Evolutionary conservation across 1,140 invertebrate species (phyloP), one percentile per base, ranked within the genome.

Genomic region (Drosophila micromelanica): DNA sequence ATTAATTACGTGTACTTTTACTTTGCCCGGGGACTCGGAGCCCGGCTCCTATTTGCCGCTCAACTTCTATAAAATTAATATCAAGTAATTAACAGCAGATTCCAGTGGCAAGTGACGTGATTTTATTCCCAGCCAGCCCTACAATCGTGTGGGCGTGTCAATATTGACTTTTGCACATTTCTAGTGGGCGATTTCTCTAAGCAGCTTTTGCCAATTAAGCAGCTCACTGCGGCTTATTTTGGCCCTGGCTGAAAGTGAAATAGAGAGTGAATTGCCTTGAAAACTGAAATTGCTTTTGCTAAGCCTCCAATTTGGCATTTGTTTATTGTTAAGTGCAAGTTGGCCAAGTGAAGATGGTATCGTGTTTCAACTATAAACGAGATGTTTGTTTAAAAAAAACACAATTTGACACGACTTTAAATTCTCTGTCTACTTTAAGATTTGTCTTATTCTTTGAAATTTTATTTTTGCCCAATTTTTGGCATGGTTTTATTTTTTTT

Each of bases 41-140:
- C 27, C n/a, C 11, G 9, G 8, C 15, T 45, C 63, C 37, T 15
- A 17, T 32, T 46, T 15, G 46, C 40, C 51, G 37, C 17, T 43
- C 15, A 55, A 60, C 12, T 76, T 60, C 57, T 80, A 75, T 77
- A 87, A 91, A 91, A 91, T 91, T 90, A 90, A 91, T 90, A 91
- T 80, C 71, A 60, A 79, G 87, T 86, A 86, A 91, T 91, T 90
- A 87, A 91, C 72, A 80, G 80, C 77, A 71, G 60, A 71, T 76
- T 81, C 56, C 52, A 48, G 64, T 64, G 45, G 49, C 56, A 12
- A 42, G 35, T 46, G 43, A 65, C 52, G 80, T 78, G 85, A 89
- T 90, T 91, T 73, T 73, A 40, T 64, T 30, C 65, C 17, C 37
- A 30, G 27, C 23, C 49, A 49, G 52, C 56, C 52, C 60, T 30